Base-by-base conservation (phyloP, 2,797 vertebrate genomes). In the Kryptolebias ocellatus region DNA sequence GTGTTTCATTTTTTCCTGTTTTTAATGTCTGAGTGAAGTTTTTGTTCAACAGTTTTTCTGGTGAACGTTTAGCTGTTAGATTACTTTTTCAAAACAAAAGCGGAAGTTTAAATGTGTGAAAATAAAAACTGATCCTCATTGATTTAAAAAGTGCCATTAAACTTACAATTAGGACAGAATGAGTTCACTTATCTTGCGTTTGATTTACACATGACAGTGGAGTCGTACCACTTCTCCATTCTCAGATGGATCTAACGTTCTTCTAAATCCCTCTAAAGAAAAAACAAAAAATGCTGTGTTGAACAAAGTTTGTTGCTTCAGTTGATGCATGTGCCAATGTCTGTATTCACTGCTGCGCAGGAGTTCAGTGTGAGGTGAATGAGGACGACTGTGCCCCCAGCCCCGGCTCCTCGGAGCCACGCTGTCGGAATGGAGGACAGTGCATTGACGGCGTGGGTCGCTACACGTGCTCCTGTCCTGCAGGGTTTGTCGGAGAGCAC, bases 391-490 rank as follows among this genome's bases (percentile, higher is more conserved):
- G 95, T 31, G 90, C 90, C 0, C 89, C 91, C 2, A 90, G 89
- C 24, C 70, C 78, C 0, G 90, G 77, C 59, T 90, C 90, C 24
- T 73, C 50, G 51, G 87, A 87, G 6, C 90, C 91, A 0, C 91
- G 84, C 55, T 95, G 94, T 78, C 79, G 87, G 50, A 94, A 95
- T 4, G 92, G 92, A 60, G 83, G 95, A 15, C 62, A 94, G 85
- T 98, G 97, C 71, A 76, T 95, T 20, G 96, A 98, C 6, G 93
- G 93, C 10, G 88, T 98, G 0, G 95, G 97, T 1, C 94, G 95
- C 51, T 98, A 95, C 83, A 93, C 90, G 0, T 98, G 97, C 60
- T 73, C 79, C 55, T 98, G 97, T 53, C 92, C 91, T 17, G 90
- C 94, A 0, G 97, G 97, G 58, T 98, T 96, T 8, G 94, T 94